Evolutionary conservation across 2,888 invertebrate genomes (phyloP), one percentile per base, ranked within the genome.

Genomic region (Meganola albula): DNA sequence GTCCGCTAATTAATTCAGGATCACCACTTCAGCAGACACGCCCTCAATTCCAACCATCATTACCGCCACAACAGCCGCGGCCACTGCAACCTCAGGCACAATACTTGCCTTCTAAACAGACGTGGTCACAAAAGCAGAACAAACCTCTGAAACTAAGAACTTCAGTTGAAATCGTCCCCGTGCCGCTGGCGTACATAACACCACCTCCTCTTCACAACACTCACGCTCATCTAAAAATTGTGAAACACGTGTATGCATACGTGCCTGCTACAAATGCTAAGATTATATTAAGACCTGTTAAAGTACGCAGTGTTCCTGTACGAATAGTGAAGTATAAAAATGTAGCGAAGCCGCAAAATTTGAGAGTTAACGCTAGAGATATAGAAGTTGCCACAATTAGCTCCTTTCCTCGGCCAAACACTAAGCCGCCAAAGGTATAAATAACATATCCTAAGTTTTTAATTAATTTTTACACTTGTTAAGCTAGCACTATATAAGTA

Each of bases 181-280:
- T 82, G 5, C 84, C 85, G 1, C 48, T 85, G 7, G 68, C 71
- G 3, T 85, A 84, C 34, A 83, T 85, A 7, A 73, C 77, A 9
- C 85, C 83, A 7, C 84, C 83, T 1, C 74, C 79, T 1, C 31
- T 70, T 24, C 48, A 61, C 34, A 42, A 59, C 47, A 54, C 57
- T 18, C 62, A 61, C 13, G 52, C 56, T 11, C 63, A 67, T 4
- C 50, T 73, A 9, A 72, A 69, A 44, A 50, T 68, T 2, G 47
- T 71, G 6, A 76, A 71, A 40, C 74, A 82, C 37, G 44, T 77
- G 1, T 77, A 83, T 41, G 63, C 71, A 1, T 80, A 61, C 40
- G 60, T 75, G 31, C 83, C 84, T 12, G 50, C 64, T 2, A 36
- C 55, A 18, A 67, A 54, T 31, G 52, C 71, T 2, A 82, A 73